Evolutionary conservation across 1,140 invertebrate genomes (phyloP).

Genomic region (Halictus rubicundus): DNA sequence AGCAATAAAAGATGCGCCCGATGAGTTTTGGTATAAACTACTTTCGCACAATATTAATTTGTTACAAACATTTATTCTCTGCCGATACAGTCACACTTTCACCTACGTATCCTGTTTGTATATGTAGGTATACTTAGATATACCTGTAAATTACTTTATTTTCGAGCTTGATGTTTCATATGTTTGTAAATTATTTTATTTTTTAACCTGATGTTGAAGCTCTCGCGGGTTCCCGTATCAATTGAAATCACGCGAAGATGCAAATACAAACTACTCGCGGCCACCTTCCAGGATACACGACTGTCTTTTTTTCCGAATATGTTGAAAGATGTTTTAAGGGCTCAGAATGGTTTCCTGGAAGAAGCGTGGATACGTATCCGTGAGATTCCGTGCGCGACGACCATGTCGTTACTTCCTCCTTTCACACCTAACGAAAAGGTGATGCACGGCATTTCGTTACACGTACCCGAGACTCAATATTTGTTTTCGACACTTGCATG

Average conservation of each 20-base stretch:
- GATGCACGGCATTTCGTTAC: constrained; percentile 58
- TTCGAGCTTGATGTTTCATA: no score
- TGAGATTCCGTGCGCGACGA: constrained; percentile 58
- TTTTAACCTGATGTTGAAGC: background rate
- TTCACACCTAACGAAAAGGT: constrained; percentile 61
- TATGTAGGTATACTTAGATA: no score
- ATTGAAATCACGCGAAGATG: background rate
- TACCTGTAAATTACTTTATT: no score
- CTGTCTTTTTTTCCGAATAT: constrained; percentile 8
- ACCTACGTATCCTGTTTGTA: no score
- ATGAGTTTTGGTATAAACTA: background rate
- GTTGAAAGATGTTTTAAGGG: constrained; percentile 44
- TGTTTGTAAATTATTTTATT: background rate
- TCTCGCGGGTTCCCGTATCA: background rate
- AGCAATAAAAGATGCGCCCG: background rate
- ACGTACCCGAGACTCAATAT: constrained; percentile 60
- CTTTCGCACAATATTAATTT: background rate
- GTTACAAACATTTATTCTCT: no score
- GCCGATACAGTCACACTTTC: no score
- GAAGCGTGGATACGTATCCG: constrained; percentile 30
- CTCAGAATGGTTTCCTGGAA: constrained; percentile 52
- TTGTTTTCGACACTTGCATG: constrained; percentile 54
- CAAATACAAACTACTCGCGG: background rate
- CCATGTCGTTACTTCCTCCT: constrained; percentile 64
- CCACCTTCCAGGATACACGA: background rate